A percentile compares a stretch with the other conserved stretches of the same genome.
Conservation (phyloP, 2,113 vertebrate genomes). For the Mirza zaza region DNA sequence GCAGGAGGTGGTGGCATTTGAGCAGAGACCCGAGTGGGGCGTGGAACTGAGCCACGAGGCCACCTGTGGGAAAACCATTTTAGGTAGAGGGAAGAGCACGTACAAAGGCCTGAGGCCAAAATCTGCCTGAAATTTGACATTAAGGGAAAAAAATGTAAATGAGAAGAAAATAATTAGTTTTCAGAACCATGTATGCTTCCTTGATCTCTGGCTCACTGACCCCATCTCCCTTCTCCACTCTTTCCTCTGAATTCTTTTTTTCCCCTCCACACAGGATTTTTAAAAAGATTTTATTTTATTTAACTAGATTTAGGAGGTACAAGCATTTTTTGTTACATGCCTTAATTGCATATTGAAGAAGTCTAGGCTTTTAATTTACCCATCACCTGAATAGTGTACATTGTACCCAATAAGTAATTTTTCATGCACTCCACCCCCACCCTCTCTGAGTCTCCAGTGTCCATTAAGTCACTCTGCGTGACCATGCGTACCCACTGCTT, state of each 20-base stretch:
- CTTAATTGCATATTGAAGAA: no score
- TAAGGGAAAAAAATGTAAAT: not conserved
- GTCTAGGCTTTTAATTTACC: no score
- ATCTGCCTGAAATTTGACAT: not conserved
- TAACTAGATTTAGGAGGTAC: no score
- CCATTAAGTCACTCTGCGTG: no score
- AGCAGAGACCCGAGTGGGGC: not conserved
- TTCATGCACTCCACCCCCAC: no score
- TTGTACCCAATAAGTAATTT: no score
- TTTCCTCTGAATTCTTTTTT: not conserved
- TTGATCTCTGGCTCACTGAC: not conserved
- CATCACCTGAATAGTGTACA: no score
- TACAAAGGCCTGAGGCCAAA: not conserved
- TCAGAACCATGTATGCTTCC: not conserved
- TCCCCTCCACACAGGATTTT: no score
- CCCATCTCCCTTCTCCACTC: not conserved
- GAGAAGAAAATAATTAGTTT: not conserved
- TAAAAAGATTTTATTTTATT: no score
- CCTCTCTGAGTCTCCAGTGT: no score
- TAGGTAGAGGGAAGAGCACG: not conserved
- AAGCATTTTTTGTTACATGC: no score
- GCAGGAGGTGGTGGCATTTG: not conserved
- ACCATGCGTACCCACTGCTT: no score
- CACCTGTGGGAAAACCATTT: not conserved
- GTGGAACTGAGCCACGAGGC: not conserved